Evolutionary conservation across 2,888 invertebrate species (phyloP), one percentile per base, ranked within the genome.

Genomic region (Aquatica leii): DNA sequence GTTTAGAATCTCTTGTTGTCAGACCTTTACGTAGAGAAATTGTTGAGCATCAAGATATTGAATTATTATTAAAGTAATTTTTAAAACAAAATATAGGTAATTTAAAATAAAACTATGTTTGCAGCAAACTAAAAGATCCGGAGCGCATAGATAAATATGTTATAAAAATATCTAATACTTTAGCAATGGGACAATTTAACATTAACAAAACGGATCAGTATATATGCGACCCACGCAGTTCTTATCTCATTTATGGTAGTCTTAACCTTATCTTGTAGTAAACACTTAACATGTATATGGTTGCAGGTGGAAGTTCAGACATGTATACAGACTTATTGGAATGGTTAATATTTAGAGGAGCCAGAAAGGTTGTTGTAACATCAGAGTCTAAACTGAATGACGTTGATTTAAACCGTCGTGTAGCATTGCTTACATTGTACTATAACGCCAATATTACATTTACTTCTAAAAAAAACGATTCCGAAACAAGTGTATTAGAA

Each of bases 301-400:
- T 24, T 67, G 46, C 50, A 79, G 79, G 79, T 61, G 81, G 80
- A 31, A 71, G 68, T 18, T 66, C 77, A 20, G 79, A 80, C 49
- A 67, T 73, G 4, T 82, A 81, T 80, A 73, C 76, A 1, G 80
- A 82, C 65, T 58, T 96, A 51, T 88, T 90, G 0, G 92, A 94
- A 74, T 96, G 95, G 95, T 82, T 98, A 72, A 87, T 95, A 52
- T 81, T 92, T 56, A 86, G 95, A 65, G 96, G 95, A 0, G 95
- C 92, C 0, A 86, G 85, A 70, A 90, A 91, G 72, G 77, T 97
- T 5, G 85, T 96, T 0, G 84, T 97, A 0, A 91, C 91, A 0
- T 93, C 94, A 0, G 88, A 95, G 40, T 84, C 85, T 17, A 92
- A 90, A 65, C 92, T 93, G 14, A 95, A 95, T 79, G 95, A 95